phyloP scores from a whole-genome alignment of 2,888 invertebrate species.

The Alloscopus bannaensis region DNA sequence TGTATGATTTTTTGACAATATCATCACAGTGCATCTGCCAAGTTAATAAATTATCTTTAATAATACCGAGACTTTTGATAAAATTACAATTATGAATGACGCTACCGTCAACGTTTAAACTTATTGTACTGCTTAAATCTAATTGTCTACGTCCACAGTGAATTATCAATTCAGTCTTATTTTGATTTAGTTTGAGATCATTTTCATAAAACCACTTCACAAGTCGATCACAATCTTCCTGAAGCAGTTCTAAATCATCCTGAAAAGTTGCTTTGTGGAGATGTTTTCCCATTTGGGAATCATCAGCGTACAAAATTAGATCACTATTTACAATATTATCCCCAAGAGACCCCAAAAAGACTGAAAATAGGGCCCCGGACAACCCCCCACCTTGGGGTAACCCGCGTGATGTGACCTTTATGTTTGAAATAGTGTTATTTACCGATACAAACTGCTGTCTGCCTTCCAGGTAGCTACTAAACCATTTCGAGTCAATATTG shows the following conservation, averaged over 20 bases:
- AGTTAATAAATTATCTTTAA: neutral
- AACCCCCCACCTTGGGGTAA: constrained; percentile 34
- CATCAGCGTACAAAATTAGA: constrained; percentile 15
- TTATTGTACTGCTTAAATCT: neutral
- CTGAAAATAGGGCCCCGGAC: constrained; percentile 1
- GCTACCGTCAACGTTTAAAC: neutral
- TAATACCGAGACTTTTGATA: constrained; percentile 27
- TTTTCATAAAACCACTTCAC: constrained; percentile 28
- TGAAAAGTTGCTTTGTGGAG: neutral
- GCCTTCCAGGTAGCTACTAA: constrained; percentile 1
- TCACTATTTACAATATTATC: neutral
- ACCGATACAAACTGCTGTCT: constrained; percentile 8
- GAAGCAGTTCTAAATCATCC: constrained; percentile 1
- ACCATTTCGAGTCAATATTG: constrained; percentile 25
- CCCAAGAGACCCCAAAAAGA: constrained; percentile 19
- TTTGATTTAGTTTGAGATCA: constrained; percentile 18
- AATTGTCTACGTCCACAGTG: neutral
- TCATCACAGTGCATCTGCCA: constrained; percentile 7
- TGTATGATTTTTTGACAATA: neutral
- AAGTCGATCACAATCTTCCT: constrained; percentile 11
- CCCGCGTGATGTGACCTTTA: neutral
- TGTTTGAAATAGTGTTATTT: neutral
- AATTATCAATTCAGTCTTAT: constrained; percentile 24
- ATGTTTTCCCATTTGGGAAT: constrained; percentile 3
- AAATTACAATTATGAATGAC: neutral